A percentile compares a stretch with the other conserved stretches of the same genome.
phyloP scores from a whole-genome alignment of 2,113 vertebrate genomes.

The Eonycteris spelaea region DNA sequence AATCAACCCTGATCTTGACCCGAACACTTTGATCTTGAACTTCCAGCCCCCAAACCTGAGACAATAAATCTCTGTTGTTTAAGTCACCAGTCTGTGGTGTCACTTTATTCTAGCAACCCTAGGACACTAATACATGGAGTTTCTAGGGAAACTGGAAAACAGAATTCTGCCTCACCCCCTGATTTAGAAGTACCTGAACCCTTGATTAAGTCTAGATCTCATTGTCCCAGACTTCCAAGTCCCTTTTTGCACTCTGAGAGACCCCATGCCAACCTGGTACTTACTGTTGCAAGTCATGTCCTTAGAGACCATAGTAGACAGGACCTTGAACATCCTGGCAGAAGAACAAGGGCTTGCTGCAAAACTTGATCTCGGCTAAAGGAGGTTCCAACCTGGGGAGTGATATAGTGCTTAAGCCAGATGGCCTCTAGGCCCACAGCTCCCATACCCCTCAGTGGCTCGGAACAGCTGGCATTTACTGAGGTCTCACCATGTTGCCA shows the following conservation, averaged over 20 bases:
- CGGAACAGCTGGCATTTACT: background rate
- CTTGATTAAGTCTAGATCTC: background rate
- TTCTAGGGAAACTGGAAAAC: background rate
- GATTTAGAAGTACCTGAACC: background rate
- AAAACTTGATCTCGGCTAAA: background rate
- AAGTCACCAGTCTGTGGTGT: background rate
- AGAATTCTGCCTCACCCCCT: background rate
- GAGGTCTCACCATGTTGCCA: too few relatives aligned
- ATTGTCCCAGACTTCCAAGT: too few relatives aligned
- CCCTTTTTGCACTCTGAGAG: too few relatives aligned
- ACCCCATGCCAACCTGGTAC: background rate
- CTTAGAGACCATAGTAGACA: background rate
- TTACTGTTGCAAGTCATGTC: background rate
- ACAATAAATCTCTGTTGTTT: background rate
- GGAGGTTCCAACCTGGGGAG: slow-evolving; percentile 16
- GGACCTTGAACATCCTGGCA: background rate
- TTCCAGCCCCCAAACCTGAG: background rate
- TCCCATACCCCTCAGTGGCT: fast-evolving
- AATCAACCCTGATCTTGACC: background rate
- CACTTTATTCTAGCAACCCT: background rate
- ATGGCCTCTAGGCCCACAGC: background rate
- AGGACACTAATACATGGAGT: background rate
- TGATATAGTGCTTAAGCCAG: background rate
- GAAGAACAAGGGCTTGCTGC: background rate
- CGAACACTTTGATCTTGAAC: background rate